Conservation (phyloP, 2,797 vertebrate species). For the Margarornis squamiger region DNA sequence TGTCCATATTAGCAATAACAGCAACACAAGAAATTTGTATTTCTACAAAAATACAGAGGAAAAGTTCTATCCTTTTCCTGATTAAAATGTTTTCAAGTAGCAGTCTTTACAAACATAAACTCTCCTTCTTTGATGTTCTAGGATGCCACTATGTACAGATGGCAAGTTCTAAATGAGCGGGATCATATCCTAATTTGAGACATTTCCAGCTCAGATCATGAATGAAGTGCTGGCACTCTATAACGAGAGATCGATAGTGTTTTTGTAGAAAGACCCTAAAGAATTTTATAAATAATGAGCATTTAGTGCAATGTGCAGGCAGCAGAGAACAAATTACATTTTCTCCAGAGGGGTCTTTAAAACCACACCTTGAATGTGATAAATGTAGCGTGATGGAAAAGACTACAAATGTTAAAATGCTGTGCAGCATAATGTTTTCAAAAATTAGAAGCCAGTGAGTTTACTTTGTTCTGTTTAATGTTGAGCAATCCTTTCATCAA, state of each 20-base stretch:
- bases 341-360: slow-evolving; percentile 58
- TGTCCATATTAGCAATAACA: neutral
- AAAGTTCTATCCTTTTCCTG: neutral
- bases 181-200: slow-evolving; percentile 17
- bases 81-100: neutral
- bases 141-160: neutral
- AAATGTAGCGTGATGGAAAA: slow-evolving; percentile 10
- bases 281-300: slow-evolving; percentile 68
- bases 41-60: neutral
- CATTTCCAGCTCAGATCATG: slow-evolving; percentile 41
- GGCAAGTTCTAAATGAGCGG: neutral
- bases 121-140: neutral
- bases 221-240: slow-evolving; percentile 34
- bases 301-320: slow-evolving; percentile 55
- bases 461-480: neutral
- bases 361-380: slow-evolving; percentile 47
- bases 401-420: neutral
- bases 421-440: neutral
- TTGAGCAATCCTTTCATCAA: neutral
- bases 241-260: slow-evolving; percentile 57
- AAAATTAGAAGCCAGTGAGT: neutral
- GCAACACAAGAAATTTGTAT: neutral
- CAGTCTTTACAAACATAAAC: neutral
- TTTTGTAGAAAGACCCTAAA: slow-evolving; percentile 57
- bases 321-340: slow-evolving; percentile 56